A percentile compares a stretch with the other conserved stretches of the same genome.
phyloP scores from a whole-genome alignment of 2,888 invertebrate species.

The Unio pictorum region DNA sequence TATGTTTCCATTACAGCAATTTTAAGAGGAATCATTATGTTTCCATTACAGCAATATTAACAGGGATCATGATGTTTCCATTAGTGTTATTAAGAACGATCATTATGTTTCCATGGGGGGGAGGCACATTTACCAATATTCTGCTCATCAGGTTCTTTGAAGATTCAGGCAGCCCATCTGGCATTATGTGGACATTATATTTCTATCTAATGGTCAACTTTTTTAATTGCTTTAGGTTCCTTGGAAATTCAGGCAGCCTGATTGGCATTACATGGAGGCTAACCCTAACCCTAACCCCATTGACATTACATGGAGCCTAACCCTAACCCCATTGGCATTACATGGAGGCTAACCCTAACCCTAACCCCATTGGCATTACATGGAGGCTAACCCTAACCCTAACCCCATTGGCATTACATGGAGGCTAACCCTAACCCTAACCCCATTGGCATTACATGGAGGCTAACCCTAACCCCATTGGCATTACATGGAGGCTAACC shows the following conservation, averaged over 20 bases:
- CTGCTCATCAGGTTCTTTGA: no score
- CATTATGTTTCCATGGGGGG: no score
- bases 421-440: background rate
- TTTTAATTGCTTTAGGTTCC: background rate
- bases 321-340: background rate
- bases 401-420: background rate
- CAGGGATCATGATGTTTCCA: no score
- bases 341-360: background rate
- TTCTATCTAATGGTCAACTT: background rate
- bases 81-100: no score
- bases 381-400: background rate
- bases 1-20: no score
- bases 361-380: background rate
- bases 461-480: background rate
- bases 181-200: background rate
- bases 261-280: background rate
- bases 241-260: background rate
- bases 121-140: no score
- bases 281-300: background rate
- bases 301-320: background rate
- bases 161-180: no score
- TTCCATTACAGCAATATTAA: no score
- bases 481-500: background rate
- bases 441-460: background rate
- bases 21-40: no score